Evolutionary conservation across 2,888 invertebrate species (phyloP), one percentile per base, ranked within the genome.

Genomic region (Tetragonula carbonaria): DNA sequence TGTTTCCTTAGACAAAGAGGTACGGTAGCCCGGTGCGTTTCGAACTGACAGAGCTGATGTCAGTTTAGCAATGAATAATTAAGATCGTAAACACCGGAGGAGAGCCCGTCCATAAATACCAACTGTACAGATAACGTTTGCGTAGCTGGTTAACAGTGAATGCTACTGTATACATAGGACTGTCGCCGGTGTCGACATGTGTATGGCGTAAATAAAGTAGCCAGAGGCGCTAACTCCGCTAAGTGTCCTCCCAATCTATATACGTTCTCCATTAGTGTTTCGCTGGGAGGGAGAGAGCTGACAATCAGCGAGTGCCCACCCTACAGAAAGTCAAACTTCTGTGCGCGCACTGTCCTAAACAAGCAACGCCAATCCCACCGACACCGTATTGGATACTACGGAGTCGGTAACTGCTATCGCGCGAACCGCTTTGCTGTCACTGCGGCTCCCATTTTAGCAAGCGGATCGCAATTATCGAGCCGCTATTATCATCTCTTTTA

Each of bases 201-300:
- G 82, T 80, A 88, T 80, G 85, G 91, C 91, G 92, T 90, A 92
- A 92, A 92, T 92, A 92, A 92, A 91, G 91, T 92, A 92, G 92
- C 92, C 87, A 81, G 87, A 85, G 84, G 87, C 89, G 88, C 89
- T 92, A 92, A 92, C 90, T 82, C 73, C 85, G 90, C 90, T 91
- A 92, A 92, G 92, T 91, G 91, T 90, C 90, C 89, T 90, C 84
- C 92, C 91, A 92, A 92, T 92, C 91, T 92, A 90, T 92, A 87
- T 91, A 83, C 88, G 81, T 85, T 91, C 28, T 78, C 91, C 90
- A 91, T 92, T 91, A 92, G 82, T 83, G 86, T 90, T 87, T 86
- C 76, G 82, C 8, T 70, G 66, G 65, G 45, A 16, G 63, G 57
- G 65, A 28, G 74, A 28, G 77, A 74, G 18, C 72, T 75, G 84